phyloP scores from a whole-genome alignment of 2,113 vertebrate genomes.

The Amia ocellicauda region DNA sequence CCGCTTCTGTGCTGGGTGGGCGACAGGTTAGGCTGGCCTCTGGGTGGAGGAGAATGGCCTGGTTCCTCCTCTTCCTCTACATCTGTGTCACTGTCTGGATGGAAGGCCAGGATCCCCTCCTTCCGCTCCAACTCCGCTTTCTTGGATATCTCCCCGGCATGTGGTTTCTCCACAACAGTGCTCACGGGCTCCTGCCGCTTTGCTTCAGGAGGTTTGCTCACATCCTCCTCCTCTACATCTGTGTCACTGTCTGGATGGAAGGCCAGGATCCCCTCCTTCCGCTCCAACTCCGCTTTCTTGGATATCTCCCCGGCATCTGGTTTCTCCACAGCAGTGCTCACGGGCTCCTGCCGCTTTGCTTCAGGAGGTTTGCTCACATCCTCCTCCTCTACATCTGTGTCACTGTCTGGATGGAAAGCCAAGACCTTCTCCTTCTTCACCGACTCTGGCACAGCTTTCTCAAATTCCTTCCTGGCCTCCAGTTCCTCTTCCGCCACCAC shows the following conservation, averaged over 20 bases:
- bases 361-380: slow-evolving; percentile 16
- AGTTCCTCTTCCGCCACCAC: too few species aligned
- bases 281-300: slow-evolving; percentile 43
- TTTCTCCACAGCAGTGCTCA: slow-evolving; percentile 18
- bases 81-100: slow-evolving; percentile 49
- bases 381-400: slow-evolving; percentile 50
- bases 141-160: slow-evolving; percentile 11
- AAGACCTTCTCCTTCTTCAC: background rate
- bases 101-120: slow-evolving; percentile 10
- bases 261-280: slow-evolving; percentile 1
- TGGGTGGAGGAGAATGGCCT: background rate
- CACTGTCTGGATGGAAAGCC: slow-evolving; percentile 37
- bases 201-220: background rate
- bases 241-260: slow-evolving; percentile 41
- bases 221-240: slow-evolving; percentile 32
- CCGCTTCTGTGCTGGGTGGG: too few species aligned
- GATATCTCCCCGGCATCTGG: slow-evolving; percentile 24
- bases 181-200: background rate
- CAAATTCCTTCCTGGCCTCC: too few species aligned
- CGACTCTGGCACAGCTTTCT: slow-evolving; percentile 19
- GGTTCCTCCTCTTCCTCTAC: slow-evolving; percentile 16
- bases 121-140: slow-evolving; percentile 24
- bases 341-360: slow-evolving; percentile 16
- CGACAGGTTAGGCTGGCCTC: too few species aligned
- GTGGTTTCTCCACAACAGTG: background rate